Base-by-base conservation (phyloP, 2,797 vertebrate genomes). In the Cossypha polioptera region DNA sequence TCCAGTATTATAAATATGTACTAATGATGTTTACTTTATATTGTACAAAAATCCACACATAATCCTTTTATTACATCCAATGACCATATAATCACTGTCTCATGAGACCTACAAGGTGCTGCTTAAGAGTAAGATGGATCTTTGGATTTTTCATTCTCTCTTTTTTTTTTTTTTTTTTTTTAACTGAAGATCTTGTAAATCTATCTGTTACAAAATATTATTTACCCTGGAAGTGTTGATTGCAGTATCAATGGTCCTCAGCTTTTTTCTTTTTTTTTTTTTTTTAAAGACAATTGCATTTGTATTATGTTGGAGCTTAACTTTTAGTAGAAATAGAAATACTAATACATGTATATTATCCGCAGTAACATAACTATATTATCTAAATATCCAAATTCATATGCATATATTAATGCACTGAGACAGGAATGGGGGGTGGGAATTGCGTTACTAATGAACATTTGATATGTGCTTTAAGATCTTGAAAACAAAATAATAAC, bases 71-170 rank as follows among this genome's bases (percentile, higher is more conserved):
- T 36, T 4, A 1, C 8, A 22, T 50, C 15, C 13, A 62, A 9
- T 40, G n/a, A 47, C 28, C 7, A 13, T 71, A 72, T 51, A 9
- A 38, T 55, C 15, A 5, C 10, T 45, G 15, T 77, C 45, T 74
- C 54, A 57, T 40, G 29, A 68, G 38, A 71, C 5, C 7, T 50
- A 24, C 12, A 77, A 59, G 9, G 7, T 66, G 5, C 4, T 50
- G 14, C 17, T 57, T 76, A 36, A 40, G 9, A 33, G 3, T 6
- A 48, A 45, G 8, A 43, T 21, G 3, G 0, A 0, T 45, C n/a
- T 71, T 88, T 40, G 10, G 10, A 35, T 36, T n/a, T 47, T 26
- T 29, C 17, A 51, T 51, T 29, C 15, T 50, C 16, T 17, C 7
- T 16, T 40, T 15, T 10, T 42, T 29, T 66, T 67, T 19, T 5